Conservation (phyloP, 2,888 invertebrate species). For the Pardosa pseudoannulata region DNA sequence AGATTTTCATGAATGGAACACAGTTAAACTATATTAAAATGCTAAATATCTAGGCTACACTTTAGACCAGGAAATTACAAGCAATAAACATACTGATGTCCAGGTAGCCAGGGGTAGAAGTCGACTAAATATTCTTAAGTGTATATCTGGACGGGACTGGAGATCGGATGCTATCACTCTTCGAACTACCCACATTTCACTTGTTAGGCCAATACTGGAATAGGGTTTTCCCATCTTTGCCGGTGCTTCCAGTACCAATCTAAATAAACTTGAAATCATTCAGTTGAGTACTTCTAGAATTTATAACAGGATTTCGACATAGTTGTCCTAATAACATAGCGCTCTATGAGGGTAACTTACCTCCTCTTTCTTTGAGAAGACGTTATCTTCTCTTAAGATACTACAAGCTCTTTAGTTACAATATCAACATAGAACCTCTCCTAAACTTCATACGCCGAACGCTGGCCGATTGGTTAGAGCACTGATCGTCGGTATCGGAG, state of each 20-base stretch:
- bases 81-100: too few relatives aligned
- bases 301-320: background rate
- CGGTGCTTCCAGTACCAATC: background rate
- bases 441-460: slow-evolving; percentile 4
- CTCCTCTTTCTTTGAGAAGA: slow-evolving; percentile 10
- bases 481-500: too few relatives aligned
- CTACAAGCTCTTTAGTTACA: background rate
- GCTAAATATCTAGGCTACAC: background rate
- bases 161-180: background rate
- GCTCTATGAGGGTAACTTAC: background rate
- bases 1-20: background rate
- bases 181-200: background rate
- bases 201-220: slow-evolving; percentile 1
- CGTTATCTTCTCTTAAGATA: background rate
- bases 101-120: too few relatives aligned
- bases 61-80: too few relatives aligned
- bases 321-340: background rate
- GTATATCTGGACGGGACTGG: background rate
- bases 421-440: background rate
- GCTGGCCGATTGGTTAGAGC: too few relatives aligned
- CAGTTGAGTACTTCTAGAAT: background rate
- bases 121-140: slow-evolving; percentile 3
- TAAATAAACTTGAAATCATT: background rate
- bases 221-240: background rate
- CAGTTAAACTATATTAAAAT: background rate